These are phyloP conservation scores for Eulemur mongoz DNA, from an alignment of 2,797 vertebrate species.

Conservation along the genomic window DNA sequence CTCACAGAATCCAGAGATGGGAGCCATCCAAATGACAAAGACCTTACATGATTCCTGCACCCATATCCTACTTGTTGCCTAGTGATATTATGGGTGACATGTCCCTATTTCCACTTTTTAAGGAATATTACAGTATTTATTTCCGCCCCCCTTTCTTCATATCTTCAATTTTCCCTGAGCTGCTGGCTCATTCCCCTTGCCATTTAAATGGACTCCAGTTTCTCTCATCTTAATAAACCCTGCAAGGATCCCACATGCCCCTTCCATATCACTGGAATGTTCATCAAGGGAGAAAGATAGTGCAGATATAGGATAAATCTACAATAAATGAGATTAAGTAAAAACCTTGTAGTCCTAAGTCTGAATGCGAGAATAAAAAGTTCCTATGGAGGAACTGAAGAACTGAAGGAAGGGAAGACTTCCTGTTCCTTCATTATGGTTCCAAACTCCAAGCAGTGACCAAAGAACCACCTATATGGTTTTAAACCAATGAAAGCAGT, in stretches of 20 bases:
- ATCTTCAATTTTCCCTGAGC: background rate
- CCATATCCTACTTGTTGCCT: background rate
- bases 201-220: background rate
- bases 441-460: slow-evolving; percentile 1
- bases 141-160: background rate
- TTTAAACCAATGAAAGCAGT: slow-evolving; percentile 24
- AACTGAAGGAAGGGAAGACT: background rate
- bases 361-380: background rate
- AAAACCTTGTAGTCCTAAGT: background rate
- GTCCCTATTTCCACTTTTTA: background rate
- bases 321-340: background rate
- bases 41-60: background rate
- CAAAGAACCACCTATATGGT: background rate
- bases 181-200: background rate
- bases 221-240: slow-evolving; percentile 8
- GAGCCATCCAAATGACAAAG: background rate
- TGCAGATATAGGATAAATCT: background rate
- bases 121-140: background rate
- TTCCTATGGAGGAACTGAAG: background rate
- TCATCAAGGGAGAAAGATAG: background rate
- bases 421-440: background rate
- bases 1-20: background rate
- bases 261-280: background rate
- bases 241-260: background rate
- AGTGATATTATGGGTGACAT: background rate